Percentiles rank a stretch among this genome's conserved stretches.
Evolutionary conservation across 2,888 invertebrate species (phyloP).

Genomic region (Pimpla rufipes): DNA sequence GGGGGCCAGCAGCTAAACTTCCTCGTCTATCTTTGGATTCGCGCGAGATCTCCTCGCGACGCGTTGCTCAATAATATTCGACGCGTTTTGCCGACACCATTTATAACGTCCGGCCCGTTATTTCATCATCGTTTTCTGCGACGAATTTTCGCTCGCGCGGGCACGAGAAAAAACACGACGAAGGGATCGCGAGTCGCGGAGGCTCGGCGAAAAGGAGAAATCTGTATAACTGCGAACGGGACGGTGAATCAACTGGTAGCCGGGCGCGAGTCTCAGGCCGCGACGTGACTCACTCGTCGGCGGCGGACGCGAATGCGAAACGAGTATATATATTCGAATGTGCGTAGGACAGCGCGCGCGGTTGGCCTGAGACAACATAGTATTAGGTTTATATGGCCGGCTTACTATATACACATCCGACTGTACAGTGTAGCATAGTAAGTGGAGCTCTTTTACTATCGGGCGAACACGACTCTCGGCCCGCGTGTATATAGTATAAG

Average conservation of each 20-base stretch:
- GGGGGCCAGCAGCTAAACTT: too few species aligned
- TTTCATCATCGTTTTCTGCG: not conserved
- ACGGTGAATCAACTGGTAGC: constrained; percentile 34
- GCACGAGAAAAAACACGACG: not conserved
- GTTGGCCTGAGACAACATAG: constrained; percentile 10
- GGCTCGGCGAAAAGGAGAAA: constrained; percentile 6
- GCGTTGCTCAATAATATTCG: not conserved
- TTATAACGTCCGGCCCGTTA: constrained; percentile 8
- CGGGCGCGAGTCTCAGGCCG: not conserved
- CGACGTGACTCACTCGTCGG: constrained; percentile 48
- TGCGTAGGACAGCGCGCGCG: constrained; percentile 5
- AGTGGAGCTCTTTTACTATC: constrained; percentile 28
- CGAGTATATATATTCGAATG: constrained; percentile 50
- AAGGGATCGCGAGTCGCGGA: not conserved
- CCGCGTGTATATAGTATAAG: not conserved
- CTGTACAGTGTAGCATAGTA: not conserved
- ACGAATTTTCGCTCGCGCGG: not conserved
- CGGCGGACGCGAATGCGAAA: constrained; percentile 37
- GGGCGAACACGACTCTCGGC: constrained; percentile 12
- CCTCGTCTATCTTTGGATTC: constrained; percentile 28
- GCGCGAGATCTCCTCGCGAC: not conserved
- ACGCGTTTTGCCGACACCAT: not conserved
- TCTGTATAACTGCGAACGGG: constrained; percentile 12
- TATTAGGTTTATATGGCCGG: constrained; percentile 22
- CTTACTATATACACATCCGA: not conserved